phyloP scores from a whole-genome alignment of 2,797 vertebrate genomes.

The Sebastiscus tertius region DNA sequence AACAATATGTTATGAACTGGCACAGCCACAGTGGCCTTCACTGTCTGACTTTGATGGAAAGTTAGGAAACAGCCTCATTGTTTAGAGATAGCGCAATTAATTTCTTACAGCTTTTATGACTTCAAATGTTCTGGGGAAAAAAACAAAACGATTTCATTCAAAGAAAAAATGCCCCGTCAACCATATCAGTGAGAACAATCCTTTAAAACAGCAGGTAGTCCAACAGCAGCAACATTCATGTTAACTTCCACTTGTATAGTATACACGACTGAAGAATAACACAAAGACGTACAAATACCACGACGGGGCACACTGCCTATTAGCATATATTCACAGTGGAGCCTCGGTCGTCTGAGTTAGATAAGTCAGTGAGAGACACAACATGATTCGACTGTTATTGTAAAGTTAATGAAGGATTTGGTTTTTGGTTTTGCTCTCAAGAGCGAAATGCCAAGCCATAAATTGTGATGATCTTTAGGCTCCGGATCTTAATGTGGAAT shows the following conservation, averaged over 20 bases:
- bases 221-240: neutral
- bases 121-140: neutral
- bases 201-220: neutral
- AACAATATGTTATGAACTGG: too few species aligned
- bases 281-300: neutral
- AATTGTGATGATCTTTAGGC: constrained; percentile 13
- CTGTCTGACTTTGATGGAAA: neutral
- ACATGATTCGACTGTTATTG: neutral
- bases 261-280: neutral
- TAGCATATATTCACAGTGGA: neutral
- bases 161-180: neutral
- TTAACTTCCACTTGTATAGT: neutral
- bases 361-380: neutral
- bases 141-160: neutral
- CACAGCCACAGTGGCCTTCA: too few species aligned
- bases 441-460: constrained; percentile 25
- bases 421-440: constrained; percentile 8
- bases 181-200: neutral
- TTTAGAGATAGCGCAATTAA: neutral
- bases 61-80: neutral
- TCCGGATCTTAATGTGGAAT: constrained; percentile 20
- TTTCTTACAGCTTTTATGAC: neutral
- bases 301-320: neutral
- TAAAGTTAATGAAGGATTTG: neutral
- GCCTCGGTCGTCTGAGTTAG: neutral